Conservation (phyloP, 1,140 invertebrate species). For the Drosophila cardini region DNA sequence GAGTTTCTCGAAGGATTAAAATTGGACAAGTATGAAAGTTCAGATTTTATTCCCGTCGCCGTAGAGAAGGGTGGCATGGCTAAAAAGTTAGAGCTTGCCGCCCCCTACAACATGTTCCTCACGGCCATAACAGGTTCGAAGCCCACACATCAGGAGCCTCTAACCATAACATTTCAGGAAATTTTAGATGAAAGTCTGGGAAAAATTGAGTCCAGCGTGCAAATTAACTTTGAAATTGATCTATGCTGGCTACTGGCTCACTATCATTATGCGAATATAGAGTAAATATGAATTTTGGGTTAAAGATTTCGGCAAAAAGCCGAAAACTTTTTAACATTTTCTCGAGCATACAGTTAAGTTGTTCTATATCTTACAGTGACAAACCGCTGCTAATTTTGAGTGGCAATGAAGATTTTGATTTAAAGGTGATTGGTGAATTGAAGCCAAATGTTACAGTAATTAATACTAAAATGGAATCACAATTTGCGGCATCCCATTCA, state of each 20-base stretch:
- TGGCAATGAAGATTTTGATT: background rate
- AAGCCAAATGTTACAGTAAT: background rate
- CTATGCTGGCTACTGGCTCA: slow-evolving; percentile 88
- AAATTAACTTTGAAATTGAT: slow-evolving; percentile 96
- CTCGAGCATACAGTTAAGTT: background rate
- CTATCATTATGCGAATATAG: slow-evolving; percentile 13
- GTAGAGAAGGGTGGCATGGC: slow-evolving; percentile 18
- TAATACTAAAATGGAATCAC: slow-evolving; percentile 87
- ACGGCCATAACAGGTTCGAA: slow-evolving; percentile 6
- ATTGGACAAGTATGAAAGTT: background rate
- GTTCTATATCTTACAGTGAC: slow-evolving; percentile 2
- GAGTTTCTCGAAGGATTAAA: background rate
- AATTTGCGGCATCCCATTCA: slow-evolving; percentile 95
- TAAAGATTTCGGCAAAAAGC: background rate
- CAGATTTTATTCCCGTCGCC: background rate
- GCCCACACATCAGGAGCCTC: slow-evolving; percentile 15
- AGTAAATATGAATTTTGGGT: slow-evolving; percentile 5
- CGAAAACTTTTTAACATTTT: background rate
- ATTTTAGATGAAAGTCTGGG: slow-evolving; percentile 90
- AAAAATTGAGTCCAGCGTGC: slow-evolving; percentile 88
- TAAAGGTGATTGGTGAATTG: background rate
- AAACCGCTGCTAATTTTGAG: slow-evolving; percentile 18
- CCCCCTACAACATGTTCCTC: slow-evolving; percentile 22
- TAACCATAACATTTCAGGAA: slow-evolving; percentile 85
- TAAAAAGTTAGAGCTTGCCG: slow-evolving; percentile 16